Percentiles rank a stretch among this genome's conserved stretches.
Conservation (phyloP, 2,113 vertebrate species). For the Noturus placidus region DNA sequence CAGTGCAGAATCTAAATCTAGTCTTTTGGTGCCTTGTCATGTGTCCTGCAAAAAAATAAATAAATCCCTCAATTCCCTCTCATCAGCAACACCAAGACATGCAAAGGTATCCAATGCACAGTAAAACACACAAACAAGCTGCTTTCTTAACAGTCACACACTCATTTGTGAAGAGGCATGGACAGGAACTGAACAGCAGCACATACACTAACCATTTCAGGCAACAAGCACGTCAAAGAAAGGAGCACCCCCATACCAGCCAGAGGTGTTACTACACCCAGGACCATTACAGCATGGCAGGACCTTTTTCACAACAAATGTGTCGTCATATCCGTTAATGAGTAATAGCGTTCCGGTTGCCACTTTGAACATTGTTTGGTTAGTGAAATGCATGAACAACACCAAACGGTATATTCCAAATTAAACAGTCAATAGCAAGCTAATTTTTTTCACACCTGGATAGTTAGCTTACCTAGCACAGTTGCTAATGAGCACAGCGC, state of each 20-base stretch:
- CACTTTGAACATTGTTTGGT: background rate
- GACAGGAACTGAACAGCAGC: slow-evolving; percentile 2
- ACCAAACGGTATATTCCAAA: background rate
- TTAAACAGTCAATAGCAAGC: background rate
- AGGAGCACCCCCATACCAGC: background rate
- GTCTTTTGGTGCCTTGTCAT: slow-evolving; percentile 10
- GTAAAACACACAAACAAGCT: slow-evolving; percentile 30
- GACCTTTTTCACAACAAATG: slow-evolving; percentile 1
- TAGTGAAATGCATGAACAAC: background rate
- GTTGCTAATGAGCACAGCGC: background rate
- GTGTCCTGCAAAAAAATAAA: background rate
- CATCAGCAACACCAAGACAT: slow-evolving; percentile 30
- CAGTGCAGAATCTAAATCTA: background rate
- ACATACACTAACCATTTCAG: background rate
- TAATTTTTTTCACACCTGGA: background rate
- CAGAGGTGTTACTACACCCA: slow-evolving; percentile 9
- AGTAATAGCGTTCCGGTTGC: background rate
- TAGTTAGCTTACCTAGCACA: background rate
- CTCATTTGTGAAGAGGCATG: background rate
- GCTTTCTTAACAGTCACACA: slow-evolving; percentile 35
- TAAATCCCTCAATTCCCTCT: background rate
- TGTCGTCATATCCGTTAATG: background rate
- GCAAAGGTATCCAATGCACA: slow-evolving; percentile 27
- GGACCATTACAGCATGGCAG: background rate
- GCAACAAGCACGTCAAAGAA: background rate